Conservation (phyloP, 2,113 vertebrate species). For the Melanostigma gelatinosum region DNA sequence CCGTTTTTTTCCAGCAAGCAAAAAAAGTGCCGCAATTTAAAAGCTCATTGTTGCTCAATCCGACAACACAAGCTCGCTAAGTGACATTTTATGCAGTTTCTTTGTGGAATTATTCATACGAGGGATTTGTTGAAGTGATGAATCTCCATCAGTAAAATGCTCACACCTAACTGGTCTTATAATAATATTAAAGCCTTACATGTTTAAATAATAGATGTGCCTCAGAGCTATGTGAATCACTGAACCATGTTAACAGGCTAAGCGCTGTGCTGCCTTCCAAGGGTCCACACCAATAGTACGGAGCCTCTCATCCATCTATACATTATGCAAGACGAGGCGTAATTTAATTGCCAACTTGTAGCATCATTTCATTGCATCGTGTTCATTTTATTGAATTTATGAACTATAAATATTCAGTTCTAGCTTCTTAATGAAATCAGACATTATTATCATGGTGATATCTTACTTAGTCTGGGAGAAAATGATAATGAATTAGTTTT, state of each 20-base stretch:
- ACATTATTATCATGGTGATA: not conserved
- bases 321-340: not conserved
- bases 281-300: constrained; percentile 25
- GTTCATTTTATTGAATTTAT: constrained; percentile 28
- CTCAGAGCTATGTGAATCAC: constrained; percentile 46
- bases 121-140: constrained; percentile 55
- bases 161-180: constrained; percentile 43
- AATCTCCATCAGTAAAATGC: constrained; percentile 62
- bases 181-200: constrained; percentile 55
- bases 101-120: constrained; percentile 70
- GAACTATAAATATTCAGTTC: constrained; percentile 4
- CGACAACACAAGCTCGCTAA: constrained; percentile 55
- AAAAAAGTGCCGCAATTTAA: constrained; percentile 66
- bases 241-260: constrained; percentile 58
- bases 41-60: constrained; percentile 71
- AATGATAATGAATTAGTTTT: not conserved
- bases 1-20: constrained; percentile 23
- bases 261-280: constrained; percentile 41
- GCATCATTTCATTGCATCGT: constrained; percentile 21
- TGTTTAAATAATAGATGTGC: constrained; percentile 69
- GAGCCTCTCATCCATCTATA: constrained; percentile 21
- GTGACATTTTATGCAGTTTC: constrained; percentile 67
- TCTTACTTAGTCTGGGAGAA: not conserved
- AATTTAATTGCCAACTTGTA: constrained; percentile 24
- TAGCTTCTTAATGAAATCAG: not conserved